A percentile compares a stretch with the other conserved stretches of the same genome.
phyloP scores from a whole-genome alignment of 2,888 invertebrate genomes.

The Molanna angustata region DNA sequence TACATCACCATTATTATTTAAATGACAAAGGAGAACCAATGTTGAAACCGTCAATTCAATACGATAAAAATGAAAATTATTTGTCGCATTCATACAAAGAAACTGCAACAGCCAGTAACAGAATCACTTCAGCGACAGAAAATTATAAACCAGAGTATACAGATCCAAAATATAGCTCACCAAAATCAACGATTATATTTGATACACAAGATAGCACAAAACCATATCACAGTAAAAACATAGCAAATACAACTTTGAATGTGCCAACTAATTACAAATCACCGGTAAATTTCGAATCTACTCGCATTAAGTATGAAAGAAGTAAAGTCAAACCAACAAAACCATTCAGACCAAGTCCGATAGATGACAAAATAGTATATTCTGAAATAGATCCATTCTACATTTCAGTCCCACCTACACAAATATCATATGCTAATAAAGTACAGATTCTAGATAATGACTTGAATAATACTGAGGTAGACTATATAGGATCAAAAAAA shows the following conservation, averaged over 20 bases:
- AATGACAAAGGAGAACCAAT: conserved; percentile 32
- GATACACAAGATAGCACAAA: not conserved
- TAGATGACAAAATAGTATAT: conserved; percentile 42
- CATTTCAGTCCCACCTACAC: conserved; percentile 40
- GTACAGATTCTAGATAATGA: conserved; percentile 40
- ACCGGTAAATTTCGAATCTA: conserved; percentile 18
- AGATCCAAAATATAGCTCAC: no score
- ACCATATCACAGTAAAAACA: conserved; percentile 1
- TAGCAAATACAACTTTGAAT: conserved; percentile 4
- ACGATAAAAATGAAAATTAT: conserved; percentile 16
- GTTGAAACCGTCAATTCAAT: conserved; percentile 18
- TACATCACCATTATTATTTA: conserved; percentile 46
- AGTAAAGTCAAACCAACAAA: conserved; percentile 42
- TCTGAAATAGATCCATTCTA: conserved; percentile 54
- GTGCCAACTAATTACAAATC: conserved; percentile 4
- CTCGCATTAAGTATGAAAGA: conserved; percentile 5
- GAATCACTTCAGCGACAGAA: not conserved
- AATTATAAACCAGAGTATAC: no score
- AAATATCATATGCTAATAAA: conserved; percentile 41
- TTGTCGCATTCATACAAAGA: not conserved
- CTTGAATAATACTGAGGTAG: not conserved
- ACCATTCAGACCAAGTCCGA: conserved; percentile 38
- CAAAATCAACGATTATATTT: not conserved
- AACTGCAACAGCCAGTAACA: not conserved
- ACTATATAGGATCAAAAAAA: no score